A percentile compares a stretch with the other conserved stretches of the same genome.
Evolutionary conservation across 2,797 vertebrate species (phyloP).

Genomic region (Pampus argenteus): DNA sequence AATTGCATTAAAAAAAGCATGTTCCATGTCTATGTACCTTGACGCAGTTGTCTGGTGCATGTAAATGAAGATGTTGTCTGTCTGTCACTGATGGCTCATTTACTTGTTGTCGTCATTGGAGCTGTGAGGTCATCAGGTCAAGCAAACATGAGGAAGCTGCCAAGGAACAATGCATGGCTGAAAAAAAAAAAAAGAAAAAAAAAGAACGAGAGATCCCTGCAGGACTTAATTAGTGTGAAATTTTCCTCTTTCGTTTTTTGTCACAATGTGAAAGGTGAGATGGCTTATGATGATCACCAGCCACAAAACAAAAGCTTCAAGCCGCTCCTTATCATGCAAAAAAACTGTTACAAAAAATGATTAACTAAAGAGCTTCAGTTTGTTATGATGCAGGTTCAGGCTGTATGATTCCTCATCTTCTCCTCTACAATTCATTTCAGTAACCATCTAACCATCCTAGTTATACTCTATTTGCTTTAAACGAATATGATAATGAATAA

Average conservation of each 20-base stretch:
- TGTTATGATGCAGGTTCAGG: not conserved
- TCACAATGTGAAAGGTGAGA: conserved; percentile 44
- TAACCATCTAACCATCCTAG: not conserved
- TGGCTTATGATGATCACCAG: not conserved
- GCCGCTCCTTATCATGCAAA: not conserved
- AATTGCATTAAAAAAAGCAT: not conserved
- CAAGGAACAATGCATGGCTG: conserved; percentile 48
- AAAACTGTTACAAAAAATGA: too few relatives aligned
- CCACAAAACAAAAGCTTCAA: not conserved
- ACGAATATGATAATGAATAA: not conserved
- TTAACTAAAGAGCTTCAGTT: not conserved
- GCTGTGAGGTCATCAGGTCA: conserved; percentile 67
- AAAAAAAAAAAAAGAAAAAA: conserved; percentile 2
- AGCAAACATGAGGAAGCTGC: conserved; percentile 70
- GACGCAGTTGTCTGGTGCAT: not conserved
- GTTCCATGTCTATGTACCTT: not conserved
- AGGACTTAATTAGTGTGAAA: conserved; percentile 79
- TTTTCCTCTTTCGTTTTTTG: conserved; percentile 49
- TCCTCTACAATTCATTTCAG: not conserved
- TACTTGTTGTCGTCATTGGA: conserved; percentile 64
- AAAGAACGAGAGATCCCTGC: conserved; percentile 33
- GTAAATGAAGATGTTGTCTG: conserved; percentile 22
- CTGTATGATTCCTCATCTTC: not conserved
- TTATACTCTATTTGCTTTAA: not conserved
- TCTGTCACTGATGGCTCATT: conserved; percentile 66